Conservation (phyloP, 2,797 vertebrate genomes). For the Novumbra hubbsi region DNA sequence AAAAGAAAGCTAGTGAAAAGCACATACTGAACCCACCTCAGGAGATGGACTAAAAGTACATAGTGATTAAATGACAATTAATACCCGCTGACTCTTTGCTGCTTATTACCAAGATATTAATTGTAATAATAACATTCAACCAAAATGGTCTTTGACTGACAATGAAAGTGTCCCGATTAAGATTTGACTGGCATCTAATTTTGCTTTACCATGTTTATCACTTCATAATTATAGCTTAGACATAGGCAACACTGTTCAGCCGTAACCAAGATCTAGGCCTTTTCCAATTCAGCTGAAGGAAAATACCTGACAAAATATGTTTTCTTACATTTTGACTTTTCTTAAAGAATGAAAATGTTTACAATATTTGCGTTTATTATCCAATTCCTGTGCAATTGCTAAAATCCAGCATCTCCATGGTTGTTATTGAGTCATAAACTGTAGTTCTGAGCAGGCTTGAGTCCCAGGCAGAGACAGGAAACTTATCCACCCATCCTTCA, state of each 20-base stretch:
- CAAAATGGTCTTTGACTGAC: slow-evolving; percentile 22
- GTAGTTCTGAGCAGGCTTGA: slow-evolving; percentile 11
- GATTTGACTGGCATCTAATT: slow-evolving; percentile 44
- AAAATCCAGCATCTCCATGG: background rate
- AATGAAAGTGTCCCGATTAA: slow-evolving; percentile 25
- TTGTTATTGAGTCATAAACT: slow-evolving; percentile 35
- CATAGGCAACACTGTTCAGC: slow-evolving; percentile 39
- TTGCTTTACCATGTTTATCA: slow-evolving; percentile 44
- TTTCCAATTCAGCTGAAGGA: background rate
- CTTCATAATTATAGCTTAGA: slow-evolving; percentile 47
- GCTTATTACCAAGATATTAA: background rate
- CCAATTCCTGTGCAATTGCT: background rate
- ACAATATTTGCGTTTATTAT: background rate
- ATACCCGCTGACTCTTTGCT: background rate
- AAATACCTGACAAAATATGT: background rate
- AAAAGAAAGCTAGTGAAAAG: background rate
- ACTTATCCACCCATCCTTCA: slow-evolving; percentile 31
- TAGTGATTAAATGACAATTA: background rate
- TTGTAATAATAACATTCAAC: slow-evolving; percentile 27
- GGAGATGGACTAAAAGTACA: background rate
- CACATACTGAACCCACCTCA: background rate
- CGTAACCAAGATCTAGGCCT: background rate
- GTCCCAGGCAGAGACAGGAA: slow-evolving; percentile 28
- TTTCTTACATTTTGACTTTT: background rate
- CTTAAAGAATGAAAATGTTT: background rate